Evolutionary conservation across 2,888 invertebrate genomes (phyloP).

Genomic region (Amblyteles armatorius): DNA sequence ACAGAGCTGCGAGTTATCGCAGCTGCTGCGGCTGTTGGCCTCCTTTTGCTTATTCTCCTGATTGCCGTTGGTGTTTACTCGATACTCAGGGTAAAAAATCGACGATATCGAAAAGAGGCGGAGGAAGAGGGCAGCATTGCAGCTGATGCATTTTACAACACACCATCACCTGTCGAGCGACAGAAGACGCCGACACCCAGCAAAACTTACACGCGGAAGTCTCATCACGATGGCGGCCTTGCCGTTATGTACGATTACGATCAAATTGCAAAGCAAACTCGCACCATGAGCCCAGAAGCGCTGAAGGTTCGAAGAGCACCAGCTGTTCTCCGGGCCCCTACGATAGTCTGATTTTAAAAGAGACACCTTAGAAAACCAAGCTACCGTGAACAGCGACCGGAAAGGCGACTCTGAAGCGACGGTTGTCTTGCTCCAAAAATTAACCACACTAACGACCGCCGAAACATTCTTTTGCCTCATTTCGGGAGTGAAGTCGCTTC

Average conservation of each 20-base stretch:
- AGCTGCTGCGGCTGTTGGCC: slow-evolving; percentile 78
- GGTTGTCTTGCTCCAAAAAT: too few species aligned
- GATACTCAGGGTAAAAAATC: slow-evolving; percentile 76
- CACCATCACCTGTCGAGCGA: slow-evolving; percentile 65
- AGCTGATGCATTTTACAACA: slow-evolving; percentile 81
- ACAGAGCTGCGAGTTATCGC: slow-evolving; percentile 81
- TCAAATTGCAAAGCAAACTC: slow-evolving; percentile 80
- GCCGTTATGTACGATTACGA: slow-evolving; percentile 82
- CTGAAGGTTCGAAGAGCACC: slow-evolving; percentile 96
- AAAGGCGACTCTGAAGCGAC: too few species aligned
- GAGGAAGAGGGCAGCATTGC: slow-evolving; percentile 81
- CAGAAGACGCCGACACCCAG: slow-evolving; percentile 58
- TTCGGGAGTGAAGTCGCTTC: too few species aligned
- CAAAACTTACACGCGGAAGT: slow-evolving; percentile 60
- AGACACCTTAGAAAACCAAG: not conserved
- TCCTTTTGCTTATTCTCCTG: slow-evolving; percentile 78
- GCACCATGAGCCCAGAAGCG: slow-evolving; percentile 89
- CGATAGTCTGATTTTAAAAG: slow-evolving; percentile 88
- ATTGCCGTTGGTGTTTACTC: slow-evolving; percentile 78
- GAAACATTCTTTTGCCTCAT: too few species aligned
- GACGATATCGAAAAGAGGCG: slow-evolving; percentile 77
- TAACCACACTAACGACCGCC: too few species aligned
- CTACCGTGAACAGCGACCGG: too few species aligned
- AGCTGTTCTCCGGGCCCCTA: slow-evolving; percentile 95
- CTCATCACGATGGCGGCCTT: slow-evolving; percentile 76